A percentile compares a stretch with the other conserved stretches of the same genome.
Evolutionary conservation across 2,797 vertebrate genomes (phyloP).

Genomic region (Taenioides sp.): DNA sequence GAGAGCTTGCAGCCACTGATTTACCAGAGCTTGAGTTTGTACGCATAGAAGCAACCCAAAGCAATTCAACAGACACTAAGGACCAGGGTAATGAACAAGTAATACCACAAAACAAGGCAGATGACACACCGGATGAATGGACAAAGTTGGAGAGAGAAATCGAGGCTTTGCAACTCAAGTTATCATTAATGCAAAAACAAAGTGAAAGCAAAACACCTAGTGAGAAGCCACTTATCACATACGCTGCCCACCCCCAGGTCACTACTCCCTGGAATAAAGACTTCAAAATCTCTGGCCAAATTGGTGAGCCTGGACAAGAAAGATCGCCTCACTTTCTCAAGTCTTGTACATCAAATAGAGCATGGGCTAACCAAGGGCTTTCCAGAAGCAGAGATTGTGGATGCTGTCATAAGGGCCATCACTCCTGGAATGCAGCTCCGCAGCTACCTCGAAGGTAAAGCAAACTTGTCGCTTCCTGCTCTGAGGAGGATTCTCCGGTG

Average conservation of each 20-base stretch:
- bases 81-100: background rate
- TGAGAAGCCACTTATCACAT: background rate
- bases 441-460: conserved; percentile 18
- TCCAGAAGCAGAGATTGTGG: conserved; percentile 5
- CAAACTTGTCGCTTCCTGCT: conserved; percentile 5
- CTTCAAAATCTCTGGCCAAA: conserved; percentile 6
- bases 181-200: background rate
- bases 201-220: background rate
- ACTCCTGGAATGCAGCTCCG: background rate
- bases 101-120: background rate
- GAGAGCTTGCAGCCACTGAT: too few relatives aligned
- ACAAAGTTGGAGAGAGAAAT: background rate
- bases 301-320: background rate
- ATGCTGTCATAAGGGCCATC: conserved; percentile 1
- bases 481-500: conserved; percentile 2
- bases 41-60: too few relatives aligned
- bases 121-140: background rate
- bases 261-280: conserved; percentile 3
- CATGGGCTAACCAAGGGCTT: background rate
- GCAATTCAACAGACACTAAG: too few relatives aligned
- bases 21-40: too few relatives aligned
- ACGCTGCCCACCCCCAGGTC: background rate
- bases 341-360: background rate
- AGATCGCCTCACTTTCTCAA: background rate
- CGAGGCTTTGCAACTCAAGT: background rate